Base-by-base conservation (phyloP, 2,888 invertebrate species). In the Slavum lentiscoides region DNA sequence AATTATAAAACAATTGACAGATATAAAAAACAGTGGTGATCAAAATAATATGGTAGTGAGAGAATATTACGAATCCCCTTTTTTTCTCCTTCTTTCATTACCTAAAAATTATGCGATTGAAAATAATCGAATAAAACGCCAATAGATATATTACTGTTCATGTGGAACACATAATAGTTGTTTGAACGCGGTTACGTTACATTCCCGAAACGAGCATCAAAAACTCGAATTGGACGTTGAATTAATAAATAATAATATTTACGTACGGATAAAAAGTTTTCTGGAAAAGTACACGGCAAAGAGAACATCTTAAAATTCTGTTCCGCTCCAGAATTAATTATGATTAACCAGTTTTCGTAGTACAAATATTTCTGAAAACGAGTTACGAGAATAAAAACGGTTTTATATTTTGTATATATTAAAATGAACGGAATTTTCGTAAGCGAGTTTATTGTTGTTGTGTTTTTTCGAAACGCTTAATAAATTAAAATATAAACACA, bases 311-410 rank as follows among this genome's bases (percentile, higher is more conserved):
- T n/a, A 19, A 61, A 8, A 53, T 64, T 64, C n/a, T 64, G 15
- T 39, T 66, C 4, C 17, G 30, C 4, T 62, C 39, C 39, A 8
- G 23, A 23, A 75, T 58, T 17, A 66, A 39, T 66, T 58, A 75
- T 53, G 21, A 58, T 39, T 21, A 66, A 67, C 39, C 74, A 75
- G 74, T 75, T 75, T 66, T 66, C 21, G 19, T 8, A 66, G 39
- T 39, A 66, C 17, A 74, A 39, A 59, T 37, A 58, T 21, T 19
- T 23, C 49, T n/a, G 11, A 23, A 64, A 74, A 74, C 53, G 23
- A 74, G 53, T 74, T 64, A 53, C 49, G n/a, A n/a, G 30, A 53
- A 30, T n/a, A n/a, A 37, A 53, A 53, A 37, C n/a, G 21, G 23
- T 53, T 62, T n/a, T 2, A 37, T 64, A 37, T 53, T 17, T 43